These are phyloP conservation scores for Syrrhaptes paradoxus DNA, from an alignment of 2,113 vertebrate genomes.

Conservation along the genomic window DNA sequence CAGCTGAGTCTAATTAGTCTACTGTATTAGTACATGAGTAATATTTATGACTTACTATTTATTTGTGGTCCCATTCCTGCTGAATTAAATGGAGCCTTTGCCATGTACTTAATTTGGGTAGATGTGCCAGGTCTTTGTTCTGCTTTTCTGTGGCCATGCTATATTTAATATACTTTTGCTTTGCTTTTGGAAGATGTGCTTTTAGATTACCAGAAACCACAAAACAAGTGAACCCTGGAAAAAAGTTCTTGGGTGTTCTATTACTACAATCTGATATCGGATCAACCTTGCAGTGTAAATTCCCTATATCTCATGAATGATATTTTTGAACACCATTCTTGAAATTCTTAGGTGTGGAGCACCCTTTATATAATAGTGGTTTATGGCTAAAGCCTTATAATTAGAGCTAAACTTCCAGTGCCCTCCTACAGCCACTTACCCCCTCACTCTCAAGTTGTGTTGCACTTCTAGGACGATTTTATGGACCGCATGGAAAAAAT, in stretches of 20 bases:
- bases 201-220: not conserved
- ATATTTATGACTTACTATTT: conserved; percentile 36
- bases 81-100: not conserved
- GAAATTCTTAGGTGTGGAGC: not conserved
- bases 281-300: not conserved
- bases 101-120: not conserved
- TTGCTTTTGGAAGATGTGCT: not conserved
- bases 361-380: not conserved
- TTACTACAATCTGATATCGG: not conserved
- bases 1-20: not conserved
- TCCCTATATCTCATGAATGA: not conserved
- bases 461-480: not conserved
- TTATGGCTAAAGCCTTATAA: not conserved
- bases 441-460: not conserved
- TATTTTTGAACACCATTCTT: not conserved
- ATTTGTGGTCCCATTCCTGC: not conserved
- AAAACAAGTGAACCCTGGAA: not conserved
- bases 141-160: not conserved
- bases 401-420: not conserved
- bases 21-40: not conserved
- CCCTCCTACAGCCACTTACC: not conserved
- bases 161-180: not conserved
- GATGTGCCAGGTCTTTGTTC: not conserved
- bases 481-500: not conserved
- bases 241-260: not conserved